Evolutionary conservation across 2,888 invertebrate species (phyloP), one percentile per base, ranked within the genome.

Genomic region (Allacma fusca): DNA sequence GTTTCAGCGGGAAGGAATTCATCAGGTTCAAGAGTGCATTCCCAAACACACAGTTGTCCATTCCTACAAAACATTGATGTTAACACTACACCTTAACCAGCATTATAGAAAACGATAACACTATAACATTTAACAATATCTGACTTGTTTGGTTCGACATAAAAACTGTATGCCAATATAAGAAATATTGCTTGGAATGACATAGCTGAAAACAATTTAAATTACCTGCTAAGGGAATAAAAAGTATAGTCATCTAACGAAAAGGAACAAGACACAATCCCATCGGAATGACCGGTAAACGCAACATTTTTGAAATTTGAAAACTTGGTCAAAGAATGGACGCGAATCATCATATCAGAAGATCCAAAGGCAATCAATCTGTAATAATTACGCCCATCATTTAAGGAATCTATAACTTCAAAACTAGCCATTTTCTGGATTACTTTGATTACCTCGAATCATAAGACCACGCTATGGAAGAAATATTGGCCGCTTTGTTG

Each of bases 391-490:
- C n/a, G n/a, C n/a, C n/a, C n/a, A n/a, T n/a, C n/a, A n/a, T n/a
- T n/a, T n/a, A n/a, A n/a, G n/a, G n/a, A n/a, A n/a, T n/a, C n/a
- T n/a, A n/a, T n/a, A n/a, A n/a, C n/a, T n/a, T n/a, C n/a, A n/a
- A n/a, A n/a, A n/a, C 12, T 23, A 67, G 24, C 12, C 2, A 26
- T 12, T 62, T 5, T 57, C 16, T 21, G 5, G 43, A 85, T 84
- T 76, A 77, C 64, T 57, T 76, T 28, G 75, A 21, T 80, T 84
- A 90, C 90, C 91, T 92, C 0, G 98, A 97, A 87, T 98, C 97
- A 24, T 90, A 89, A 0, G 97, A 94, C 99, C 99, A 99, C 86
- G 95, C 93, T 1, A 99, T 85, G 85, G 92, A 94, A 0, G 93
- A 93, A 0, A 94, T 92, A 79, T 93, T 93, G 86, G 96, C 96